Base-by-base conservation (phyloP, 2,888 invertebrate species). In the Pachycephus smyrnensis region DNA sequence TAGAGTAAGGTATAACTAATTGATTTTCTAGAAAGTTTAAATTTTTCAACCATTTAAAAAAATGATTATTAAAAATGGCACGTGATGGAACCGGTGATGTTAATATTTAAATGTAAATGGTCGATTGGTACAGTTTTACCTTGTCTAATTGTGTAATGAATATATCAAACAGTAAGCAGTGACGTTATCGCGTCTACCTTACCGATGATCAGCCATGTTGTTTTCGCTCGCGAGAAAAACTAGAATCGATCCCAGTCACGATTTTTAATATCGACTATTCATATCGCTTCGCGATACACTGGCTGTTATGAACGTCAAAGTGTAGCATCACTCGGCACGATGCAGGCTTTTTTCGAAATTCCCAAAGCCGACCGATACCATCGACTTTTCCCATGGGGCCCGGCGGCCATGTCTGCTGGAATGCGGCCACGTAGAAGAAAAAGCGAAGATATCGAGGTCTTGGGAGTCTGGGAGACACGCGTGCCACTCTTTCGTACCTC, bases 401-500 rank as follows among this genome's bases (percentile, higher is more conserved):
- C 74, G 37, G n/a, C 73, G 76, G 74, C 35, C 76, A 77, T 68
- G 69, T 76, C 69, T 73, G 37, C 76, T 73, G 79, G 79, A 79
- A 79, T 79, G 79, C 79, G 79, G 79, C 79, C 79, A 79, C 79
- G 68, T 40, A 68, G 79, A 74, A 79, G 79, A 76, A 79, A 76
- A 79, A 76, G 79, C 73, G 30, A 76, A 79, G 79, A 79, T 55
- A 79, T 79, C 79, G 76, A 73, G 76, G 79, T 73, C 76, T 79
- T 76, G 55, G 31, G n/a, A 12, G 75, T 36, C 37, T 69, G 32
- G 36, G 32, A 40, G 73, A 78, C 78, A 32, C 78, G 73, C 73
- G 76, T 75, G 78, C 71, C 75, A 75, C 78, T 75, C 77, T 76
- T 76, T 36, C 37, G 76, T 33, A 76, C 79, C 73, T 69, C 74